Conservation (phyloP, 2,888 invertebrate species). For the Conchocele bisecta region DNA sequence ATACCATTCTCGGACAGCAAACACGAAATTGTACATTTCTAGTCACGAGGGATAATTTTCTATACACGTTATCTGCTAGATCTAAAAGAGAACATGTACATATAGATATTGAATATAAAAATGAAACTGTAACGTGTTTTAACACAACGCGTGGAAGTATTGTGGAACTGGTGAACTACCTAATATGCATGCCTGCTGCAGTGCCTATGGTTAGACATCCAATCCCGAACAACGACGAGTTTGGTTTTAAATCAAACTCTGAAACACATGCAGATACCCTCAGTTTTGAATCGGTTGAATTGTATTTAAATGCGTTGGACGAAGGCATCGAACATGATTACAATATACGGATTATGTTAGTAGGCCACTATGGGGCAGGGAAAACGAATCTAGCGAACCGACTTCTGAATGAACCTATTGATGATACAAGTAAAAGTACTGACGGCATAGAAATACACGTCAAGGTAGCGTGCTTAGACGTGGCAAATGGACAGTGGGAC, state of each 20-base stretch:
- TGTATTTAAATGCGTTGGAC: background rate
- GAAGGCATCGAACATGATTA: constrained; percentile 11
- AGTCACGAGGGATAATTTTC: no score
- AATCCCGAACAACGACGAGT: no score
- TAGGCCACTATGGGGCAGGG: constrained; percentile 15
- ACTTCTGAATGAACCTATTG: background rate
- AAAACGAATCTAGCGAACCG: constrained; percentile 9
- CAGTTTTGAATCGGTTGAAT: background rate
- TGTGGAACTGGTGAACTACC: background rate
- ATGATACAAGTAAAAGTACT: background rate
- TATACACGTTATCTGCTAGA: no score
- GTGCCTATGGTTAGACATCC: background rate
- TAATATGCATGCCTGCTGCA: background rate
- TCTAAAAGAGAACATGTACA: no score
- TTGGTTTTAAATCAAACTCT: no score
- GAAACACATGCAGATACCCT: background rate
- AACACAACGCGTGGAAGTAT: background rate
- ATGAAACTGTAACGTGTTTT: constrained; percentile 2
- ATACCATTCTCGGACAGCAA: no score
- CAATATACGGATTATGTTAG: constrained; percentile 12
- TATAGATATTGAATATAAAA: constrained; percentile 3
- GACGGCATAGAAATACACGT: background rate
- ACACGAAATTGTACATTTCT: no score
- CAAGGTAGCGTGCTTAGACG: background rate
- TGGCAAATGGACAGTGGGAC: background rate